These are phyloP conservation scores for Rattus norvegicus DNA, from an alignment of 2,113 vertebrate species.

Conservation along the genomic window GRCr8 NC_086034.1:46108501-46109000, in stretches of 20 bases:
- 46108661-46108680: neutral
- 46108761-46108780: neutral
- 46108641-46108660: neutral
- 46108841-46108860: neutral
- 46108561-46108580: neutral
- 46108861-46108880: fast-evolving
- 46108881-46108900: too few species aligned
- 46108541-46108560: neutral
- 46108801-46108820: neutral
- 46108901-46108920: neutral
- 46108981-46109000: fast-evolving
- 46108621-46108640: neutral
- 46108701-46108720: too few species aligned
- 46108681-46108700: too few species aligned
- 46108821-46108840: neutral
- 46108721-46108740: too few species aligned
- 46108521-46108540: neutral
- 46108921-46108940: neutral
- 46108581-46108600: neutral
- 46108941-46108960: neutral
- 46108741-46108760: neutral
- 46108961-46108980: neutral
- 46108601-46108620: neutral
- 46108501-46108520: too few species aligned
- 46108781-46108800: fast-evolving